Conservation (phyloP, 2,888 invertebrate species). For the Melanchra persicariae region DNA sequence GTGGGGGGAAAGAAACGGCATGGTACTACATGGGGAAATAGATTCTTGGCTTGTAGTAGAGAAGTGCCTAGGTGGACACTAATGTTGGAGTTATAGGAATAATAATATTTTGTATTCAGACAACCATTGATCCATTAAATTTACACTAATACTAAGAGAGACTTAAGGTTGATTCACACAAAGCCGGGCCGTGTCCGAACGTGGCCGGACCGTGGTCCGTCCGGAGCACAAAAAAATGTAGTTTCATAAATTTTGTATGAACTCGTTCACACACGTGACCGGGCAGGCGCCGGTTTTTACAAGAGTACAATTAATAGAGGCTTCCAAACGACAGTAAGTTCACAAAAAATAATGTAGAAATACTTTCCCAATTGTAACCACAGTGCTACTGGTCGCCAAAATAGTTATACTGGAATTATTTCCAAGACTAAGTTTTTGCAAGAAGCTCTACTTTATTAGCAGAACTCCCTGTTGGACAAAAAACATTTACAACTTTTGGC, state of each 20-base stretch:
- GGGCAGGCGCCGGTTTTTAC: too few species aligned
- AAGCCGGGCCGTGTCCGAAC: too few species aligned
- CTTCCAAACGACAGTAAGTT: background rate
- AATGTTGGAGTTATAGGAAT: background rate
- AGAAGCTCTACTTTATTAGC: constrained; percentile 13
- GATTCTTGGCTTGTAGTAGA: constrained; percentile 1
- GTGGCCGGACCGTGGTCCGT: too few species aligned
- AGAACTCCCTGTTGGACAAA: constrained; percentile 11
- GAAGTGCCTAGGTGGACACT: background rate
- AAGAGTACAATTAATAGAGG: background rate
- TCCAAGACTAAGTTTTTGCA: constrained; percentile 16
- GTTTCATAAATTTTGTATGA: too few species aligned
- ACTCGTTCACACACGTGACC: too few species aligned
- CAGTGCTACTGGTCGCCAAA: background rate
- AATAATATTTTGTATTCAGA: too few species aligned
- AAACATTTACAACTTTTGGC: constrained; percentile 28
- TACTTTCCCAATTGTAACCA: background rate
- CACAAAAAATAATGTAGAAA: background rate
- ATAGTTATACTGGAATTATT: constrained; percentile 3
- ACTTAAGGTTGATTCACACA: too few species aligned
- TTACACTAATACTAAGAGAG: too few species aligned
- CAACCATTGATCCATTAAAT: too few species aligned
- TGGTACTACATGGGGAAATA: constrained; percentile 1
- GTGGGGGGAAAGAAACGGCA: constrained; percentile 28
- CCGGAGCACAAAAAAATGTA: too few species aligned